A percentile compares a stretch with the other conserved stretches of the same genome.
Conservation (phyloP, 2,113 vertebrate species). For the Melanocharis versteri region DNA sequence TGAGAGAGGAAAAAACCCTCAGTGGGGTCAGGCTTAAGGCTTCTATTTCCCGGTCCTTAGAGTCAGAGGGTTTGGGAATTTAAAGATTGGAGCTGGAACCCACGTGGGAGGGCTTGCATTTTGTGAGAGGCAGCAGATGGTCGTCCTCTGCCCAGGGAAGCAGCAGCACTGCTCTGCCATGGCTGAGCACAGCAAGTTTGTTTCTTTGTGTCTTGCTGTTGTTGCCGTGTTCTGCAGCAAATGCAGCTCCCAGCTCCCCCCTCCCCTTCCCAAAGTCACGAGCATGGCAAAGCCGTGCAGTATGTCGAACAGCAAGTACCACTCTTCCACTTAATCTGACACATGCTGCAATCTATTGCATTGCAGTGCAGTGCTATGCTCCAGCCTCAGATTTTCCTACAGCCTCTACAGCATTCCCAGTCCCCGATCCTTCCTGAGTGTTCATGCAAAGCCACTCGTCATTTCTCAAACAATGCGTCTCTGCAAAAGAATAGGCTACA, state of each 20-base stretch:
- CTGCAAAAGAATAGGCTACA: background rate
- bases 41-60: background rate
- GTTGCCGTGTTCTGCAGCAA: background rate
- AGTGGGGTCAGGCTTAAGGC: background rate
- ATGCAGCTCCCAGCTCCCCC: background rate
- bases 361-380: background rate
- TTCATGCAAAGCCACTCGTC: background rate
- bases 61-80: background rate
- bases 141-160: background rate
- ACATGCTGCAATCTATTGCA: background rate
- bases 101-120: background rate
- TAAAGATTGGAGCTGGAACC: background rate
- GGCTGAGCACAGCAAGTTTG: background rate
- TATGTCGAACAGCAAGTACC: background rate
- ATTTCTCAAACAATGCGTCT: background rate
- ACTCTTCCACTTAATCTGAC: background rate
- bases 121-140: background rate
- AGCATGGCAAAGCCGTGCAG: background rate
- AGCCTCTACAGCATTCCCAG: background rate
- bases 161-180: background rate
- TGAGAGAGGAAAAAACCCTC: background rate
- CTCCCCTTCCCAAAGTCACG: background rate
- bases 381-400: background rate
- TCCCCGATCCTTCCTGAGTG: slow-evolving; percentile 1
- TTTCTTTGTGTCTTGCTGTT: background rate